These are phyloP conservation scores for Eristalis intricaria DNA, from an alignment of 2,888 invertebrate genomes.

Conservation along the genomic window DNA sequence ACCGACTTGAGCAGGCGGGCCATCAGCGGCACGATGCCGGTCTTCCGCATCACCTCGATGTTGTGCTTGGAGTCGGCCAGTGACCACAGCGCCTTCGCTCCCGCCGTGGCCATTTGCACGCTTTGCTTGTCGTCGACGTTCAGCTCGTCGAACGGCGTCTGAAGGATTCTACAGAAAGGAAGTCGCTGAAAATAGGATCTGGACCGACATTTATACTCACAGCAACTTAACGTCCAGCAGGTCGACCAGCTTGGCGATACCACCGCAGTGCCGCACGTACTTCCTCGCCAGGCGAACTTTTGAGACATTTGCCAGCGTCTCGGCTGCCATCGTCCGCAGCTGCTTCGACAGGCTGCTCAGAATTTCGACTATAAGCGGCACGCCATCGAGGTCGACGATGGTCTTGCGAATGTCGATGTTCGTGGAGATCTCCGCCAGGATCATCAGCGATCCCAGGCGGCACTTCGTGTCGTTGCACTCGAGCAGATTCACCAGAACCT, in stretches of 20 bases:
- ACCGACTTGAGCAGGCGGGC: slow-evolving; percentile 90
- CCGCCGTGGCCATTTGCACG: slow-evolving; percentile 88
- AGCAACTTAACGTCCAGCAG: slow-evolving; percentile 88
- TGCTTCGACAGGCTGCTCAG: slow-evolving; percentile 92
- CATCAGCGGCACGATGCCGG: slow-evolving; percentile 89
- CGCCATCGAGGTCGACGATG: slow-evolving; percentile 90
- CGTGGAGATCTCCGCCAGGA: slow-evolving; percentile 90
- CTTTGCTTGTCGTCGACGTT: slow-evolving; percentile 84
- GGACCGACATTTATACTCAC: slow-evolving; percentile 74
- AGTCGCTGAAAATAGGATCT: not conserved
- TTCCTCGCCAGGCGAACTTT: slow-evolving; percentile 92
- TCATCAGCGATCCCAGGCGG: slow-evolving; percentile 91
- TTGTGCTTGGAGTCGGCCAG: slow-evolving; percentile 91
- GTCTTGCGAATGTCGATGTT: slow-evolving; percentile 89
- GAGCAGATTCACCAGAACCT: slow-evolving; percentile 94
- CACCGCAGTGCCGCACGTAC: slow-evolving; percentile 90
- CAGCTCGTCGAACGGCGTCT: slow-evolving; percentile 84
- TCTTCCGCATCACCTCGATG: slow-evolving; percentile 90
- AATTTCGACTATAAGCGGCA: slow-evolving; percentile 90
- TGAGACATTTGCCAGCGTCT: slow-evolving; percentile 94
- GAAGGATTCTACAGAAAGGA: slow-evolving; percentile 82
- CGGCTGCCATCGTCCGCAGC: slow-evolving; percentile 93
- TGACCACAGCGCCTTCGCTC: slow-evolving; percentile 94
- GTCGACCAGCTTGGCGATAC: slow-evolving; percentile 90
- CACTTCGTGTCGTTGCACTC: slow-evolving; percentile 96